Evolutionary conservation across 2,113 vertebrate species (phyloP).

Genomic region (Cololabis saira): DNA sequence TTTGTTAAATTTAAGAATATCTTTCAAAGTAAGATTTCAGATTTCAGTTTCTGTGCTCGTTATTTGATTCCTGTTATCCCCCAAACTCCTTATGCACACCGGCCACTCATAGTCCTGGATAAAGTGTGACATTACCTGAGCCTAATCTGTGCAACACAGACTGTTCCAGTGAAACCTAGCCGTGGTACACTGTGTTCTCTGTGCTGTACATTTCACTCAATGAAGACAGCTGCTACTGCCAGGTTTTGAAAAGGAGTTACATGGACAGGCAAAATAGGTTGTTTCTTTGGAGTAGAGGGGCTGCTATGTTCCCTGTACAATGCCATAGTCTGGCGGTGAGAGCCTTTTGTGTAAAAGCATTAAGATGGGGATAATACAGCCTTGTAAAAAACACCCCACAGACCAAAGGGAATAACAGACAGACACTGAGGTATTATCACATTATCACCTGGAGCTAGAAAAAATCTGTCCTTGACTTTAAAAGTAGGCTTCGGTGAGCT

Average conservation of each 20-base stretch:
- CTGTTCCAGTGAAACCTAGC: slow-evolving; percentile 15
- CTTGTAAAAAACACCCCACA: slow-evolving; percentile 59
- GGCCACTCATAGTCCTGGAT: background rate
- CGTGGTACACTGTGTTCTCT: slow-evolving; percentile 8
- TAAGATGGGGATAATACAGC: slow-evolving; percentile 63
- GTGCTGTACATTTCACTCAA: slow-evolving; percentile 41
- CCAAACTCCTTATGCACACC: background rate
- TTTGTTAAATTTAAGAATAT: background rate
- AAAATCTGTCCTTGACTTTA: slow-evolving; percentile 44
- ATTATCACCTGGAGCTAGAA: slow-evolving; percentile 56
- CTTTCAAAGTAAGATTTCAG: background rate
- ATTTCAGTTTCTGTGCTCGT: background rate
- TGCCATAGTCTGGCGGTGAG: slow-evolving; percentile 48
- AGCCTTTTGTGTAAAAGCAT: slow-evolving; percentile 67
- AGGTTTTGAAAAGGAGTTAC: slow-evolving; percentile 52
- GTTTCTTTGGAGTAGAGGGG: slow-evolving; percentile 53
- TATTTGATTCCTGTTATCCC: background rate
- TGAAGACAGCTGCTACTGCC: slow-evolving; percentile 41
- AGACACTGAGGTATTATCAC: slow-evolving; percentile 61
- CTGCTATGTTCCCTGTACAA: slow-evolving; percentile 57
- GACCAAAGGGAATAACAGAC: slow-evolving; percentile 53
- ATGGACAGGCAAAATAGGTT: slow-evolving; percentile 48
- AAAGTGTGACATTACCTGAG: slow-evolving; percentile 10
- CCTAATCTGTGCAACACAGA: slow-evolving; percentile 14
- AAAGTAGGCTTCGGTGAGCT: slow-evolving; percentile 25